A percentile compares a stretch with the other conserved stretches of the same genome.
Evolutionary conservation across 2,113 vertebrate genomes (phyloP).

Genomic region (Candoia aspera): DNA sequence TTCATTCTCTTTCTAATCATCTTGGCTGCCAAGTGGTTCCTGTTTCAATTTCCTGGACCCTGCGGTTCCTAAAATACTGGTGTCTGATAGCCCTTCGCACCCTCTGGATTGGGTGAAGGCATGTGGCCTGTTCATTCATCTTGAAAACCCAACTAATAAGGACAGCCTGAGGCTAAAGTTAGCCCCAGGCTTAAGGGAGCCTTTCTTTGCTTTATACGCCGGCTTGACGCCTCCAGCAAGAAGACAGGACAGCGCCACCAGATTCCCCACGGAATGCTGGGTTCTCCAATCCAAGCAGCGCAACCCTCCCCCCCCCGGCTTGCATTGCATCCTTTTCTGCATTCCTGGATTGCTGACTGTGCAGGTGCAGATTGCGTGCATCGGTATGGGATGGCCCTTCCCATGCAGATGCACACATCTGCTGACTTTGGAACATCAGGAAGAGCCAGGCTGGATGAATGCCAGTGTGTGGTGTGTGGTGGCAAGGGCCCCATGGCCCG

Average conservation of each 20-base stretch:
- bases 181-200: neutral
- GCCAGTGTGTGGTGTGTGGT: no score
- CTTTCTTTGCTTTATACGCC: neutral
- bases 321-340: neutral
- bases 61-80: neutral
- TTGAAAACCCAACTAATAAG: neutral
- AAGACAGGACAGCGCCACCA: neutral
- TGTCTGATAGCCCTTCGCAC: no score
- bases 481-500: no score
- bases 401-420: no score
- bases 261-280: neutral
- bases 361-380: no score
- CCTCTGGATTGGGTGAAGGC: neutral
- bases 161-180: neutral
- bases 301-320: neutral
- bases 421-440: no score
- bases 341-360: neutral
- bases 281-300: neutral
- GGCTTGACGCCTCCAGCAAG: neutral
- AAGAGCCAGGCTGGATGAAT: no score
- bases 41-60: neutral
- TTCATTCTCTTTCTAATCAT: neutral
- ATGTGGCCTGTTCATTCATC: neutral
- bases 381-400: no score
- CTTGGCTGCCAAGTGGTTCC: neutral